phyloP scores from a whole-genome alignment of 2,113 vertebrate species.

The Eretmochelys imbricata region DNA sequence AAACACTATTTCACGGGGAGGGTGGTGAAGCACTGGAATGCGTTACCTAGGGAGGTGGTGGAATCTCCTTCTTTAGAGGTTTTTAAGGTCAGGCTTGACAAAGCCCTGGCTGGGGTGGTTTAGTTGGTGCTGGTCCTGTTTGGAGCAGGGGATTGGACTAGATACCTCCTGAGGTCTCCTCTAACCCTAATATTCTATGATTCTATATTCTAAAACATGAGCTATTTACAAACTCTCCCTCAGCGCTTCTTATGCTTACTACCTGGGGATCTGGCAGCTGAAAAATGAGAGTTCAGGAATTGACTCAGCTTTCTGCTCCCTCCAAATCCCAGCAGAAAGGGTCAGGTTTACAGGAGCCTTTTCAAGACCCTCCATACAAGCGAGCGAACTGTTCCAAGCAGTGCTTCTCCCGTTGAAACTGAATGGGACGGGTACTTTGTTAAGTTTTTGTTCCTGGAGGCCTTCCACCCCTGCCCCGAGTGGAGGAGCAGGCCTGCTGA shows the following conservation, averaged over 20 bases:
- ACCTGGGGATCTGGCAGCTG: neutral
- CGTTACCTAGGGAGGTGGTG: no score
- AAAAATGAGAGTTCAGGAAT: neutral
- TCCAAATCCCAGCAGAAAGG: neutral
- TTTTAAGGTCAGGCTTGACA: no score
- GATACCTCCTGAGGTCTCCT: no score
- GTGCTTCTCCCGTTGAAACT: neutral
- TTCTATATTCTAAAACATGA: fast-evolving
- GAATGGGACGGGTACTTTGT: fast-evolving
- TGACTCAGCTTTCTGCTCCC: neutral
- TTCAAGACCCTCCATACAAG: fast-evolving
- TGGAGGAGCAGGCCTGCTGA: no score
- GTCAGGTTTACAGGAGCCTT: neutral
- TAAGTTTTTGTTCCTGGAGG: neutral
- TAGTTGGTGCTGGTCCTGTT: no score
- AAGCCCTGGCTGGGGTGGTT: no score
- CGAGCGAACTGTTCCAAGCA: neutral
- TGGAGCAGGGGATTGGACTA: no score
- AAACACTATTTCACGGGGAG: no score
- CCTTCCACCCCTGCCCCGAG: neutral
- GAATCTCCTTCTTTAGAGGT: no score
- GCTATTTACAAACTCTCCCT: neutral
- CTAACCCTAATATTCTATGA: no score
- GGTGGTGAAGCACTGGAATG: no score
- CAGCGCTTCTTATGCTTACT: neutral